Base-by-base conservation (phyloP, 2,888 invertebrate genomes). In the Gryllus longicercus region DNA sequence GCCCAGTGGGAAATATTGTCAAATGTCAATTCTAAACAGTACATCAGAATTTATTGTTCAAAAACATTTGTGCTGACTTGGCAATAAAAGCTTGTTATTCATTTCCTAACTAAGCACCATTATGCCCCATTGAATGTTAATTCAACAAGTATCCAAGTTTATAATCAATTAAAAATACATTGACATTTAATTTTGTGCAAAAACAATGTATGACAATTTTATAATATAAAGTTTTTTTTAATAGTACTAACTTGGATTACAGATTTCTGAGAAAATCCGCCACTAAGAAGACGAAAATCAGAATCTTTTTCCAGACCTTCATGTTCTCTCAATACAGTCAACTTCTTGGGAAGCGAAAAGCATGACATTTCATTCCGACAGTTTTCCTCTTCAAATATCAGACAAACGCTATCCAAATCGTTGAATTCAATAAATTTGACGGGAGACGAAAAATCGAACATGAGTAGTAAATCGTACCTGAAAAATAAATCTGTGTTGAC, bases 271-370 rank as follows among this genome's bases (percentile, higher is more conserved):
- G 78, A 51, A 76, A 78, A 81, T 18, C 79, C 79, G 51, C 81
- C 81, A 51, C 78, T 78, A 11, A 38, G 51, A 50, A 80, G 21
- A 38, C 76, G 78, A 11, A 81, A 78, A 78, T 81, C 80, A 51
- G 78, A 78, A 51, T 80, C 79, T 51, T 81, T 81, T 8, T 51
- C 76, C 16, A 81, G 51, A 4, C 81, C 79, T 25, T 80, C 79
- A 38, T 75, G 51, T 23, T 63, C 50, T 23, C 75, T 21, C 16
- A 75, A 78, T 14, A 80, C 78, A 21, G 78, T 80, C 16, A 81
- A 14, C 51, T 81, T 81, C 49, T 80, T 75, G 16, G 80, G 80
- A 12, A 80, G 51, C 8, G 76, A 49, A 10, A 79, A 21, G 38
- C 78, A 78, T 16, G 78, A 16, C 11, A 80, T 76, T 49, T 80